Evolutionary conservation across 2,888 invertebrate species (phyloP), one percentile per base, ranked within the genome.

Genomic region (Caradrina kadenii): DNA sequence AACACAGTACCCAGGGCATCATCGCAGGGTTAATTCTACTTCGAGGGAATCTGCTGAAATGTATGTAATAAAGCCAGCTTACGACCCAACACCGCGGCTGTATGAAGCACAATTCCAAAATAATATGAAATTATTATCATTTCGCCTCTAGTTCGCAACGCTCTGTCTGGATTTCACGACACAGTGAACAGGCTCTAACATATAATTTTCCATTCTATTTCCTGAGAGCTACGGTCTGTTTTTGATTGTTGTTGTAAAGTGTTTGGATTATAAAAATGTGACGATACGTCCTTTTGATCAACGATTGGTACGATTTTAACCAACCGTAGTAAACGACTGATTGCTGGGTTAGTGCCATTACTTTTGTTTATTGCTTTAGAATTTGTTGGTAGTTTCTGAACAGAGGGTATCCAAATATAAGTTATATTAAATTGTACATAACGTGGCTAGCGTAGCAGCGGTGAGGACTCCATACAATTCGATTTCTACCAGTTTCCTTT

Each of bases 111-210:
- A 84, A 83, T 85, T 79, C 79, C 83, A 83, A 84, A 84, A 84
- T 83, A 84, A 84, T 84, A 84, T 84, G 83, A 84, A 84, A 84
- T 84, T 84, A 84, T 84, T 84, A 79, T 84, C 77, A 85, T 83
- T 84, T 81, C 63, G 71, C 73, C 63, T 79, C 70, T 85, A 83
- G 63, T 77, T 75, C 74, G 61, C 79, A 50, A 65, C 74, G 66
- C 75, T 72, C 72, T 81, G 68, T 72, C 73, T 79, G 83, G 65
- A 75, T 81, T 84, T 84, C 75, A 81, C 81, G 81, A 81, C 52
- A 79, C 83, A 84, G 74, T 78, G 82, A 82, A 79, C 79, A 71
- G 22, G 53, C 11, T 26, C 10, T 21, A 21, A 35, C 63, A 63
- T 39, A 53, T 52, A 52, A 62, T 66, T 53, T 73, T 65, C 50